These are phyloP conservation scores for Toxotes lorentzi DNA, from an alignment of 2,797 vertebrate species.

Conservation along the genomic window DNA sequence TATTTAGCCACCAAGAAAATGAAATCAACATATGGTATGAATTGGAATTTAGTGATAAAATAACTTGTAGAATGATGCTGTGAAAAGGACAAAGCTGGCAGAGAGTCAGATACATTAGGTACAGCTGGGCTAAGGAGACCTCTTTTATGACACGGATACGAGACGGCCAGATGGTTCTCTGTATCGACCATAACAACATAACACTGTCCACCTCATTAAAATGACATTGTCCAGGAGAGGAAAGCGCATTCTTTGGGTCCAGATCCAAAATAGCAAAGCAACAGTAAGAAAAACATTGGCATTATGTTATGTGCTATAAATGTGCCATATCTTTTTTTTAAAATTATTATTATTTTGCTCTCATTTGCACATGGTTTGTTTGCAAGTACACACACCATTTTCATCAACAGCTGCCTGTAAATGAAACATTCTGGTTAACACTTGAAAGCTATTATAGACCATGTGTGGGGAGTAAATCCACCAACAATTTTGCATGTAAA, in stretches of 20 bases:
- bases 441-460: not conserved
- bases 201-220: constrained; percentile 74
- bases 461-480: not conserved
- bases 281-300: constrained; percentile 33
- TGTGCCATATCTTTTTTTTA: constrained; percentile 24
- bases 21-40: constrained; percentile 48
- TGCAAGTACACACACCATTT: constrained; percentile 12
- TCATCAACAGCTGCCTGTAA: constrained; percentile 15
- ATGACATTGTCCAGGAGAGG: constrained; percentile 72
- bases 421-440: not conserved
- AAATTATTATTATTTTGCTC: not conserved
- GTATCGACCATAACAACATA: constrained; percentile 63
- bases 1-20: constrained; percentile 50
- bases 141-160: constrained; percentile 69
- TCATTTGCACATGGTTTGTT: constrained; percentile 21
- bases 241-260: constrained; percentile 61
- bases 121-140: constrained; percentile 67
- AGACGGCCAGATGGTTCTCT: constrained; percentile 76
- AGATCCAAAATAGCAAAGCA: constrained; percentile 57
- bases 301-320: constrained; percentile 31
- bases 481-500: not conserved
- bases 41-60: constrained; percentile 41
- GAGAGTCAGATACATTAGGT: constrained; percentile 60
- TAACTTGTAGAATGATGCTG: constrained; percentile 33
- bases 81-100: constrained; percentile 65